Evolutionary conservation across 2,113 vertebrate species (phyloP).

Genomic region (Aptenodytes patagonicus): DNA sequence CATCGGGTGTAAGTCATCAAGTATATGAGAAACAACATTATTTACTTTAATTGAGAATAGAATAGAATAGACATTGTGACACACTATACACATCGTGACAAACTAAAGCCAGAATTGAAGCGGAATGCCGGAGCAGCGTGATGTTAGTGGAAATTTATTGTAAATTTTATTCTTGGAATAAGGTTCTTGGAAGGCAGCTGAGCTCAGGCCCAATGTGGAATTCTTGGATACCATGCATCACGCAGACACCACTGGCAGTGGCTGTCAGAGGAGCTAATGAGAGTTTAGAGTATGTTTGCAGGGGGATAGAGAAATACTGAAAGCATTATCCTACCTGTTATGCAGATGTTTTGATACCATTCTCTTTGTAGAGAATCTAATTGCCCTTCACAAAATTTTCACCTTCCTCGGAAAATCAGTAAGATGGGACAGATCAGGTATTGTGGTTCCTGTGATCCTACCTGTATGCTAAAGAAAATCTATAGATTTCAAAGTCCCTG

Average conservation of each 20-base stretch:
- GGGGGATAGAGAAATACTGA: not conserved
- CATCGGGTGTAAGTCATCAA: not conserved
- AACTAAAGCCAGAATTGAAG: not conserved
- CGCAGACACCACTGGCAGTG: not conserved
- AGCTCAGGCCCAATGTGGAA: not conserved
- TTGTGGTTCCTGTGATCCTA: not conserved
- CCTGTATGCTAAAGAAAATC: not conserved
- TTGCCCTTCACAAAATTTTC: not conserved
- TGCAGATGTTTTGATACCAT: not conserved
- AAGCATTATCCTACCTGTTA: not conserved
- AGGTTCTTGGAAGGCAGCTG: not conserved
- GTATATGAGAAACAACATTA: not conserved
- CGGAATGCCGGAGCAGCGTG: accelerated
- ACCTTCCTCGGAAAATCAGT: not conserved
- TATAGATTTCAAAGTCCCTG: not conserved
- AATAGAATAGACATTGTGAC: not conserved
- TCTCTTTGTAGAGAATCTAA: not conserved
- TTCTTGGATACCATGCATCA: not conserved
- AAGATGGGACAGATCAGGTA: not conserved
- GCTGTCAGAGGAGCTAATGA: not conserved
- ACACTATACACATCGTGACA: not conserved
- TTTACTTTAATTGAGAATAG: not conserved
- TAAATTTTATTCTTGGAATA: too few relatives aligned
- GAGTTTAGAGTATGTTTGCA: not conserved
- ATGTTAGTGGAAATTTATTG: not conserved